Evolutionary conservation across 2,797 vertebrate species (phyloP).

Genomic region (Pangasius mekongensis): DNA sequence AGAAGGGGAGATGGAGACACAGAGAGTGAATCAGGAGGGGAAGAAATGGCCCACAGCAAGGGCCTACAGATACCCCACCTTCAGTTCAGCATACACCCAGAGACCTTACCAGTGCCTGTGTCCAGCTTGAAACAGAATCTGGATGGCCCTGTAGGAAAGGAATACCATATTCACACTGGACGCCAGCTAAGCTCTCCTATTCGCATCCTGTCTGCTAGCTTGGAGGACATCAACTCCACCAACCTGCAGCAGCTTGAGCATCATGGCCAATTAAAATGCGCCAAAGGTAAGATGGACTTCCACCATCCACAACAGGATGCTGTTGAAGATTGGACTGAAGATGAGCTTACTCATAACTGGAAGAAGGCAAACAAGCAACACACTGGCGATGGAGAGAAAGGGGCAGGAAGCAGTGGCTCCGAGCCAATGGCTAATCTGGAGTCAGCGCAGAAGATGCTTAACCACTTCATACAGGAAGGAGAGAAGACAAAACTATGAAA

Average conservation of each 20-base stretch:
- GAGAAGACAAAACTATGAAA: constrained; percentile 70
- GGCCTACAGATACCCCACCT: constrained; percentile 71
- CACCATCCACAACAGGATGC: constrained; percentile 57
- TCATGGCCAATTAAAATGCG: constrained; percentile 60
- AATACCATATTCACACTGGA: constrained; percentile 60
- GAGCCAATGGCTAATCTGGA: constrained; percentile 63
- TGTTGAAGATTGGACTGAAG: constrained; percentile 61
- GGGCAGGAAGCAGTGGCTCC: constrained; percentile 38
- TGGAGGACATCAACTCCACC: constrained; percentile 72
- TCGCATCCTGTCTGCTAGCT: constrained; percentile 74
- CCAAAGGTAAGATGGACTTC: constrained; percentile 71
- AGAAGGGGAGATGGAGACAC: constrained; percentile 65
- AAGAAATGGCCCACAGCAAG: constrained; percentile 55
- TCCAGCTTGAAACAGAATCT: constrained; percentile 49
- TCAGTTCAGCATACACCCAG: constrained; percentile 71
- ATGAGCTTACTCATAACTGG: constrained; percentile 73
- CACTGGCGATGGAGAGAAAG: constrained; percentile 22
- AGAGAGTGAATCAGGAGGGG: constrained; percentile 69
- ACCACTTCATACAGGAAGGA: constrained; percentile 68
- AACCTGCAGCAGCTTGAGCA: constrained; percentile 61
- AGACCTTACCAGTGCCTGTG: constrained; percentile 58
- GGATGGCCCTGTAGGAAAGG: constrained; percentile 49
- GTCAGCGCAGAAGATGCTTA: constrained; percentile 71
- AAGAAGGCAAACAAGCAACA: constrained; percentile 58
- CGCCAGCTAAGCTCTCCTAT: constrained; percentile 64